These are phyloP conservation scores for Callorhinus ursinus DNA, from an alignment of 2,113 vertebrate species.

Conservation along the genomic window DNA sequence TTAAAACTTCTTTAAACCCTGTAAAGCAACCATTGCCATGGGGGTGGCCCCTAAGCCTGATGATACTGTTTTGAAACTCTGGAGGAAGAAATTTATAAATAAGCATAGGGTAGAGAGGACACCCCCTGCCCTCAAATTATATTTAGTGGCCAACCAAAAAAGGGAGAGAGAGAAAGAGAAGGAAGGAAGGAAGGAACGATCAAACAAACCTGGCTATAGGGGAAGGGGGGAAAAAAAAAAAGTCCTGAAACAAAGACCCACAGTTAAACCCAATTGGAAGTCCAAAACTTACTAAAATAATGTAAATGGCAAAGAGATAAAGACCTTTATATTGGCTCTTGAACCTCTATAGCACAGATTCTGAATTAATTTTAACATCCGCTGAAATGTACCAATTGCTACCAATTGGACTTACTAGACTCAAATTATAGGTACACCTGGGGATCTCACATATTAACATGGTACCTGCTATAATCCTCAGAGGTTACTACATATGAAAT, in stretches of 20 bases:
- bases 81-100: background rate
- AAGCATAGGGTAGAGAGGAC: background rate
- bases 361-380: background rate
- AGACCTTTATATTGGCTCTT: background rate
- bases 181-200: background rate
- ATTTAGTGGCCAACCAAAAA: background rate
- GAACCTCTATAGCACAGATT: background rate
- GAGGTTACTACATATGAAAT: background rate
- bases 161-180: background rate
- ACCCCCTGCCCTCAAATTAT: background rate
- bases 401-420: background rate
- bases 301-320: background rate
- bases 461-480: background rate
- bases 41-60: background rate
- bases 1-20: background rate
- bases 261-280: background rate
- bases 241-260: background rate
- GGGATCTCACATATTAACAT: background rate
- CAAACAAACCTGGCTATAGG: background rate
- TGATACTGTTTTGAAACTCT: background rate
- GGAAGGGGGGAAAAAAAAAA: background rate
- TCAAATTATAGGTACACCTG: background rate
- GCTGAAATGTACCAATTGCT: background rate
- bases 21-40: background rate
- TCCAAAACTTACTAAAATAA: background rate